A percentile compares a stretch with the other conserved stretches of the same genome.
Conservation (phyloP, 2,888 invertebrate genomes). For the Melanostoma mellinum region DNA sequence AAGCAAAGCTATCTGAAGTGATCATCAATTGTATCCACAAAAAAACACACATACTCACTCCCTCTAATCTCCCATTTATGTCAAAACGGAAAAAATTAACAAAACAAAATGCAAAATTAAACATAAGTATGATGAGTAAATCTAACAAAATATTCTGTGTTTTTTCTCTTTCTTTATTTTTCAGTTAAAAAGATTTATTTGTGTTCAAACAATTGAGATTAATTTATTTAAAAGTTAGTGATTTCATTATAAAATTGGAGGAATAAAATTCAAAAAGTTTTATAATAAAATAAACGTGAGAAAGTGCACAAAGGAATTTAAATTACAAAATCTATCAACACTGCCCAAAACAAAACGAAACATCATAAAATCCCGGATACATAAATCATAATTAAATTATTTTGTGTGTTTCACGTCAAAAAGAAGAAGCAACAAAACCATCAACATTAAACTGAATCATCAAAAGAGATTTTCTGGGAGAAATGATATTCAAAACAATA, state of each 20-base stretch:
- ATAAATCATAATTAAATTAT: conserved; percentile 31
- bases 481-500: conserved; percentile 69
- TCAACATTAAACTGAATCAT: conserved; percentile 61
- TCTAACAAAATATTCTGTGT: conserved; percentile 40
- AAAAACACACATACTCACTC: conserved; percentile 19
- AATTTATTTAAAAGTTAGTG: conserved; percentile 49
- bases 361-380: conserved; percentile 23
- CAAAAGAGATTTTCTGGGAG: conserved; percentile 62
- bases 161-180: conserved; percentile 40
- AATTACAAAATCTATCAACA: conserved; percentile 51
- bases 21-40: conserved; percentile 18
- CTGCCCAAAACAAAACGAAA: conserved; percentile 48
- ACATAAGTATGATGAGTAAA: not conserved
- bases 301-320: conserved; percentile 44
- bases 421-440: conserved; percentile 7
- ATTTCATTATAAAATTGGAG: conserved; percentile 27
- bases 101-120: conserved; percentile 15
- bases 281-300: conserved; percentile 29
- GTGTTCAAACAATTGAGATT: conserved; percentile 71
- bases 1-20: conserved; percentile 25
- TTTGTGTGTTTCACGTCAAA: conserved; percentile 33
- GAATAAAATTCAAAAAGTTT: conserved; percentile 15
- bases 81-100: conserved; percentile 22
- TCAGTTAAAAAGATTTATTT: conserved; percentile 62
- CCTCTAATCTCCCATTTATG: conserved; percentile 28